Evolutionary conservation across 2,113 vertebrate genomes (phyloP), one percentile per base, ranked within the genome.

Genomic region (Guaruba guarouba): DNA sequence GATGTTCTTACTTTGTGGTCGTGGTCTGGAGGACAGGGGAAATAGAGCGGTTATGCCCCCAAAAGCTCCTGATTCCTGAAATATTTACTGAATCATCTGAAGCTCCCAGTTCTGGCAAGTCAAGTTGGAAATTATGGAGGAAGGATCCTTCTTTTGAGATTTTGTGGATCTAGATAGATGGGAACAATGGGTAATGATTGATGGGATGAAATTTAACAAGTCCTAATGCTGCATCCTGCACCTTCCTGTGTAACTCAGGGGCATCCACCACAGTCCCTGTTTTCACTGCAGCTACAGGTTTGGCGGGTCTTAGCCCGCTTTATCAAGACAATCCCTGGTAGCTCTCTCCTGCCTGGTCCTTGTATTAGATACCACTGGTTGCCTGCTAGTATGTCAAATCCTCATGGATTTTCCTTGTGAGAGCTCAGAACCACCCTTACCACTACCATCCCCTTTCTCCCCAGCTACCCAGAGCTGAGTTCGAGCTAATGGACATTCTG

Each of bases 331-430:
- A 12, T 20, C 29, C 29, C 41, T 27, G 44, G 48, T 10, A 69
- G 14, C 31, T 86, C 0, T 0, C n/a, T 33, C 20, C 68, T 75
- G 10, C 17, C 24, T 15, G n/a, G 17, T 22, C 33, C 14, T 6
- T 24, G 33, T 59, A n/a, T 59, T 24, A 59, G 57, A 35, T 15
- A 35, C 13, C 57, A 59, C 23, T 3, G 33, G 6, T 24, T 59
- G 33, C 22, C 33, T 59, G 20, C 33, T 35, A 35, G 33, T 24
- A 59, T 24, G 57, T 35, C 13, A 24, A 35, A 35, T 35, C 22
- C 22, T 59, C 33, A 59, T 10, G 57, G 57, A 24, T 59, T 59
- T 59, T 24, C 22, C 33, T 35, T 24, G 57, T 35, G 57, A 59
- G 33, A 23, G 33, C 33, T 59, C 57, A 59, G 57, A 59, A 59